phyloP scores from a whole-genome alignment of 2,797 vertebrate genomes.

The Hyperoplus lanceolatus region DNA sequence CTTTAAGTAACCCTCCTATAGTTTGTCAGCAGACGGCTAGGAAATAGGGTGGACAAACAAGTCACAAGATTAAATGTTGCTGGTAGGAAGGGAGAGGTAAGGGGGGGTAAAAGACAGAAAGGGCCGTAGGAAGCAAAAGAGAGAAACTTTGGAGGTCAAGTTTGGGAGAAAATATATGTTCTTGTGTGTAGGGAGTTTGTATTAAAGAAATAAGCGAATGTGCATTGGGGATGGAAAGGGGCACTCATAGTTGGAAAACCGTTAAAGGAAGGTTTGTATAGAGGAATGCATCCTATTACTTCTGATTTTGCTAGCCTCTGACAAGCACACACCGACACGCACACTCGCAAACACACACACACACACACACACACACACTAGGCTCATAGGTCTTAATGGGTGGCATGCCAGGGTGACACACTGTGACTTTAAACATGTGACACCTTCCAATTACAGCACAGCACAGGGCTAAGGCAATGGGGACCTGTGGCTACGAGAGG shows the following conservation, averaged over 20 bases:
- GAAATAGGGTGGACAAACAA: constrained; percentile 77
- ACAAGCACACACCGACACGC: constrained; percentile 39
- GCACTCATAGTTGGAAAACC: constrained; percentile 24
- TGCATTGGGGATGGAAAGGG: constrained; percentile 37
- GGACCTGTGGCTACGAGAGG: constrained; percentile 27
- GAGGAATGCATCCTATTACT: constrained; percentile 62
- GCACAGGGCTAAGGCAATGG: constrained; percentile 27
- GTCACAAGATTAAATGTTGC: constrained; percentile 78
- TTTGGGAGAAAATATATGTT: constrained; percentile 27
- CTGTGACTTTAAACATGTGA: constrained; percentile 75
- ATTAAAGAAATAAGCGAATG: constrained; percentile 25
- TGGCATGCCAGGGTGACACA: constrained; percentile 61
- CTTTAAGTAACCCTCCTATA: constrained; percentile 83
- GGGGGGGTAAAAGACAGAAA: constrained; percentile 40
- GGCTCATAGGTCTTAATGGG: constrained; percentile 61
- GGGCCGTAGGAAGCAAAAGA: constrained; percentile 11
- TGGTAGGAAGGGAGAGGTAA: constrained; percentile 45
- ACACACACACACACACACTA: constrained; percentile 26
- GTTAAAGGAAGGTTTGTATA: constrained; percentile 51
- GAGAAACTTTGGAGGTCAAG: constrained; percentile 52
- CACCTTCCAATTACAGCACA: constrained; percentile 58
- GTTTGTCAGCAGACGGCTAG: constrained; percentile 79
- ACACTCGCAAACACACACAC: constrained; percentile 20
- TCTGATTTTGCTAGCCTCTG: constrained; percentile 43
- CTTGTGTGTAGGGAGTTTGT: constrained; percentile 24